Percentiles rank a stretch among this genome's conserved stretches.
These are phyloP conservation scores for Chrysocyon brachyurus DNA, from an alignment of 2,797 vertebrate genomes.

Conservation along the genomic window DNA sequence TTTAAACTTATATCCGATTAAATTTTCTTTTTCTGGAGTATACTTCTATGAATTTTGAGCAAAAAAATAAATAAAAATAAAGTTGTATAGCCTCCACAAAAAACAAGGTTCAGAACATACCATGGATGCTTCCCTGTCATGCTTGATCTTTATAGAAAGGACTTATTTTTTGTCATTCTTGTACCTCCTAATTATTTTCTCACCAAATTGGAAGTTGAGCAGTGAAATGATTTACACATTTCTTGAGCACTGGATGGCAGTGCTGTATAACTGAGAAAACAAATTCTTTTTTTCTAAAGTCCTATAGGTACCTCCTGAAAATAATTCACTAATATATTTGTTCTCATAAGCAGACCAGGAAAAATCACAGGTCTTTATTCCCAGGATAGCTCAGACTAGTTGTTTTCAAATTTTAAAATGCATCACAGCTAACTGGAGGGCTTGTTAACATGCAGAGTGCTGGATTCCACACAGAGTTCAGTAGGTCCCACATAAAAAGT, in stretches of 20 bases:
- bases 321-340: neutral
- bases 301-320: neutral
- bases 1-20: too few species aligned
- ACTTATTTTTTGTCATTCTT: neutral
- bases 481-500: neutral
- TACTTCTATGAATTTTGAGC: neutral
- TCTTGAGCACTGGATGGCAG: neutral
- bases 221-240: neutral
- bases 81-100: neutral
- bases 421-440: neutral
- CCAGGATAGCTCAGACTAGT: neutral
- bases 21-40: neutral
- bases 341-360: neutral
- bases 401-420: neutral
- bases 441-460: neutral
- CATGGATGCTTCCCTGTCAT: neutral
- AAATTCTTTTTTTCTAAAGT: neutral
- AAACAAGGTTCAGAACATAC: neutral
- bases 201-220: neutral
- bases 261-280: neutral
- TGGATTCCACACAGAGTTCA: too few species aligned
- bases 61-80: neutral
- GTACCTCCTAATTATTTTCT: neutral
- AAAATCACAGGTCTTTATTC: neutral
- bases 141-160: neutral